These are phyloP conservation scores for Falco biarmicus DNA, from an alignment of 2,797 vertebrate genomes.

Conservation along the genomic window DNA sequence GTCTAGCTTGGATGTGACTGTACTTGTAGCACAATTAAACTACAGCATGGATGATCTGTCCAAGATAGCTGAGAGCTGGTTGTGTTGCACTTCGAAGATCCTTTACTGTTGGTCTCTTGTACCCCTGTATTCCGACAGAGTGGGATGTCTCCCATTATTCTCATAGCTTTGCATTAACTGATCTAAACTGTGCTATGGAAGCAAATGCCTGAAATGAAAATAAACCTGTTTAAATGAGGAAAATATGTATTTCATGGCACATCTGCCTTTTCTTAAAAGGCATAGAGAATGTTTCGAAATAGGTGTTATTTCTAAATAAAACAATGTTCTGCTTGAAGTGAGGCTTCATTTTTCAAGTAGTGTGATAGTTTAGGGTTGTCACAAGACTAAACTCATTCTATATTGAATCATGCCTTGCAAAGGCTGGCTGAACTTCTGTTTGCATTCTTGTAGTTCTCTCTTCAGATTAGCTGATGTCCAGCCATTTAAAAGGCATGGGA, in stretches of 20 bases:
- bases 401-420: not conserved
- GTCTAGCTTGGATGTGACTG: not conserved
- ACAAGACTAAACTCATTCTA: not conserved
- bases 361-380: not conserved
- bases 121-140: not conserved
- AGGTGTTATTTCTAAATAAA: not conserved
- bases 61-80: not conserved
- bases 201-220: slow-evolving; percentile 17
- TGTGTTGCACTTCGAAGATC: not conserved
- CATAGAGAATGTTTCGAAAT: not conserved
- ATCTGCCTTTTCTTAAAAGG: not conserved
- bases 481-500: not conserved
- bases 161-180: not conserved
- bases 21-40: not conserved
- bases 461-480: not conserved
- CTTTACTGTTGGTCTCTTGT: not conserved
- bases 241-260: not conserved
- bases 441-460: not conserved
- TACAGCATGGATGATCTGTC: not conserved
- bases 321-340: not conserved
- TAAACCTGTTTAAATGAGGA: not conserved
- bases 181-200: not conserved
- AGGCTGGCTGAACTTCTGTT: not conserved
- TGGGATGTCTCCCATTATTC: not conserved
- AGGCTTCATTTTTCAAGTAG: not conserved